phyloP scores from a whole-genome alignment of 2,888 invertebrate species.

The Chouioia cunea region DNA sequence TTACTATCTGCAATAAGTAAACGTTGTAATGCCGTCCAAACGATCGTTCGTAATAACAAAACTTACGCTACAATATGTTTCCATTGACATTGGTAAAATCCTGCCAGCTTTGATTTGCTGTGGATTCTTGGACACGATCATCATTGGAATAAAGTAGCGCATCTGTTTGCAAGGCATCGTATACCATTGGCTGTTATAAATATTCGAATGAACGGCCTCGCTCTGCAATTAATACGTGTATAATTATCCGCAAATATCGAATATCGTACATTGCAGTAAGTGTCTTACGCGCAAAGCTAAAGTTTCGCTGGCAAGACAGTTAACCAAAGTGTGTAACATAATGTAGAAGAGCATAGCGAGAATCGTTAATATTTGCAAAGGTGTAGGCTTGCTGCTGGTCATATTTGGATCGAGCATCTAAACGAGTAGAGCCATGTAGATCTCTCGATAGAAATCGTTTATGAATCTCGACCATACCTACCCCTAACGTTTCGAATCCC shows the following conservation, averaged over 20 bases:
- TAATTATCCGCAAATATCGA: background rate
- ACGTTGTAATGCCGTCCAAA: too few species aligned
- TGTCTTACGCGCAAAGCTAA: conserved; percentile 8
- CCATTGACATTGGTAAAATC: conserved; percentile 16
- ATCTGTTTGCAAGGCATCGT: background rate
- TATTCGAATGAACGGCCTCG: background rate
- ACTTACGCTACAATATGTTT: conserved; percentile 25
- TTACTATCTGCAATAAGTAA: background rate
- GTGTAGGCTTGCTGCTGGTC: background rate
- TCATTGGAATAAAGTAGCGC: conserved; percentile 13
- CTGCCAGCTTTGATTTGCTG: conserved; percentile 18
- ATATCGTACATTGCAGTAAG: background rate
- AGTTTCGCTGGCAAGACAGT: conserved; percentile 28
- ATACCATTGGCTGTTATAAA: conserved; percentile 30
- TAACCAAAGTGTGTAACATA: conserved; percentile 18
- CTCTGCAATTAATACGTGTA: conserved; percentile 15
- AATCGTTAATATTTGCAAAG: conserved; percentile 12
- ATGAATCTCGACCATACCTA: too few species aligned
- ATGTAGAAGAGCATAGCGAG: conserved; percentile 4
- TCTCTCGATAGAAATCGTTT: too few species aligned
- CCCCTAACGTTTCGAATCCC: conserved; percentile 21
- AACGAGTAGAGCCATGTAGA: background rate
- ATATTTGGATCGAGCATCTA: conserved; percentile 8
- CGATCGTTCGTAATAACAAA: too few species aligned
- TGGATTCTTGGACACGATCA: conserved; percentile 14